Evolutionary conservation across 2,888 invertebrate species (phyloP).

Genomic region (Tinea trinotella): DNA sequence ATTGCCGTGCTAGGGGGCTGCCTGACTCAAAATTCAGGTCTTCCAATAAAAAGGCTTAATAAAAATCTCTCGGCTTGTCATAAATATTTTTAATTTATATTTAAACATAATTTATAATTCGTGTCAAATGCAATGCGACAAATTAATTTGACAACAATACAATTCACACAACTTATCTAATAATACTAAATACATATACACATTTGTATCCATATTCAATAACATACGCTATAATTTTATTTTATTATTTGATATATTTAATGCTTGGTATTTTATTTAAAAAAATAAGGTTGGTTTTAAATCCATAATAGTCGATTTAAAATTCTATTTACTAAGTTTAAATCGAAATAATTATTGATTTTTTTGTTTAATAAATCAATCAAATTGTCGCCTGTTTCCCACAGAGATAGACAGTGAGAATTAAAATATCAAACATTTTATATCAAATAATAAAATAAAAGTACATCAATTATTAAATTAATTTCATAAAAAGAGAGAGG

Average conservation of each 20-base stretch:
- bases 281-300: too few species aligned
- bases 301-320: too few species aligned
- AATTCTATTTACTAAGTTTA: too few species aligned
- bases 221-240: neutral
- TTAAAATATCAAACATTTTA: too few species aligned
- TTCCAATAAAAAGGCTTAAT: conserved; percentile 20
- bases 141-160: conserved; percentile 56
- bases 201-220: conserved; percentile 9
- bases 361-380: too few species aligned
- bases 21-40: too few species aligned
- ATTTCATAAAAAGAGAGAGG: conserved; percentile 50
- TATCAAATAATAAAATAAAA: neutral
- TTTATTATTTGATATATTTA: too few species aligned
- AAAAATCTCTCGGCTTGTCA: conserved; percentile 49
- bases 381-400: too few species aligned
- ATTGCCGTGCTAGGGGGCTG: too few species aligned
- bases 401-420: too few species aligned
- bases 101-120: conserved; percentile 58
- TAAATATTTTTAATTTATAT: conserved; percentile 57
- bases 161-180: conserved; percentile 32
- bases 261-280: too few species aligned
- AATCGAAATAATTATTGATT: too few species aligned
- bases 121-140: conserved; percentile 35
- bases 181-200: conserved; percentile 26
- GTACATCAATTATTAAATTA: conserved; percentile 35